Evolutionary conservation across 2,113 vertebrate genomes (phyloP).

Genomic region (Psittacara wagleri): DNA sequence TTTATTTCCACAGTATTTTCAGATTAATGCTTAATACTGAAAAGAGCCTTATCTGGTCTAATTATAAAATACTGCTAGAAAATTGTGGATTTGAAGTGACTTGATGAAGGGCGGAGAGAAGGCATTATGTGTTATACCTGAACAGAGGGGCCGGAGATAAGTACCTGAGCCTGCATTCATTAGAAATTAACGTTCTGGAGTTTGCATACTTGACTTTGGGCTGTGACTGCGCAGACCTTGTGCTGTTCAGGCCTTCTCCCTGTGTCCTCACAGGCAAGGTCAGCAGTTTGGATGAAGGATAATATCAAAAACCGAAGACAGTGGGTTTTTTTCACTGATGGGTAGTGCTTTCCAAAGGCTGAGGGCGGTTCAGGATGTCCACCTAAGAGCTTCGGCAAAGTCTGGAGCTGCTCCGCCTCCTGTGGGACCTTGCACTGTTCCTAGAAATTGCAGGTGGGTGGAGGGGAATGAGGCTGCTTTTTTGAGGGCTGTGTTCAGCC

Average conservation of each 20-base stretch:
- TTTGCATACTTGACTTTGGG: fast-evolving
- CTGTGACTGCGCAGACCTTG: too few relatives aligned
- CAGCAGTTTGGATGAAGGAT: background rate
- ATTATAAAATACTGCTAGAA: background rate
- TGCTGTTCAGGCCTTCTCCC: background rate
- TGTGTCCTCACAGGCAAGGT: fast-evolving
- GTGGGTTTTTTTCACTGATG: background rate
- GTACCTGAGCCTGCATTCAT: background rate
- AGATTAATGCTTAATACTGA: background rate
- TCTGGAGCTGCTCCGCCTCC: background rate
- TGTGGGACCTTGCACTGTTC: fast-evolving
- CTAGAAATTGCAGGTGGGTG: fast-evolving
- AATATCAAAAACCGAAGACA: background rate
- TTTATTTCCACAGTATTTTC: background rate
- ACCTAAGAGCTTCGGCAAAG: fast-evolving
- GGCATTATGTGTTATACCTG: background rate
- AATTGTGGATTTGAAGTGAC: background rate
- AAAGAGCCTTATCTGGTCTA: background rate
- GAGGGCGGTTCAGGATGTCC: fast-evolving
- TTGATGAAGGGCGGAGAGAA: background rate
- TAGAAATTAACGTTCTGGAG: fast-evolving
- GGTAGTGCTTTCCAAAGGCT: fast-evolving
- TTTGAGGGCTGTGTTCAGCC: background rate
- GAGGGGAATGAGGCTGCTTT: background rate
- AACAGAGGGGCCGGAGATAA: background rate